Base-by-base conservation (phyloP, 2,113 vertebrate genomes). In the Amphiprion ocellaris region DNA sequence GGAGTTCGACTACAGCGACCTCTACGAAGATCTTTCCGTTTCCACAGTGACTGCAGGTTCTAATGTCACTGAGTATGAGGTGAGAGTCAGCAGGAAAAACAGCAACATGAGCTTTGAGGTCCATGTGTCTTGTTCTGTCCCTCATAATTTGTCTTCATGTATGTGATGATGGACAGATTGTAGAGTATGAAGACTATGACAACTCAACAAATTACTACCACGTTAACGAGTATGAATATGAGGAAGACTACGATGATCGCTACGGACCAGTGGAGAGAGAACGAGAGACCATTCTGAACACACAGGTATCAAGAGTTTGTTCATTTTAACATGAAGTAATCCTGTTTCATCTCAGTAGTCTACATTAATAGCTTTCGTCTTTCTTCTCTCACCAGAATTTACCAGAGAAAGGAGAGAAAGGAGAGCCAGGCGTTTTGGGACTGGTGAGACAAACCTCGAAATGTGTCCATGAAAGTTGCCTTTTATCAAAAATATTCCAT, bases 401-500 rank as follows among this genome's bases (percentile, higher is more conserved):
- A 26, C 96, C 97, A 0, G 97, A 99, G 89, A 99, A 99, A 64
- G 98, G 98, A 5, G 90, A 99, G 68, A 99, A 99, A 59, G 98
- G 98, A 19, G 98, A 99, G 4, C 97, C 97, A 0, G 96, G 96
- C 0, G 90, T 94, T 73, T 92, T 99, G 4, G 97, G 97, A 62
- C 90, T 89, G 41, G 98, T 99, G 92, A 96, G 96, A 73, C 76
- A 75, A 68, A 77, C 49, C 49, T n/a, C 19, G 10, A 52, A 10
- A 52, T 17, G 49, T 21, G 4, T 50, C 17, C 17, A 15, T 4
- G 14, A 49, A 16, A 1, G 2, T 50, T 50, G 16, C 17, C 15
- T 47, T 49, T 49, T 16, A 17, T 52, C 5, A n/a, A 17, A 15
- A 17, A 15, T 15, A 49, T 49, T 19, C 4, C 12, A 17, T 49